These are phyloP conservation scores for Thamnophis sirtalis DNA, from an alignment of 2,113 vertebrate genomes.

Conservation along the genomic window DNA sequence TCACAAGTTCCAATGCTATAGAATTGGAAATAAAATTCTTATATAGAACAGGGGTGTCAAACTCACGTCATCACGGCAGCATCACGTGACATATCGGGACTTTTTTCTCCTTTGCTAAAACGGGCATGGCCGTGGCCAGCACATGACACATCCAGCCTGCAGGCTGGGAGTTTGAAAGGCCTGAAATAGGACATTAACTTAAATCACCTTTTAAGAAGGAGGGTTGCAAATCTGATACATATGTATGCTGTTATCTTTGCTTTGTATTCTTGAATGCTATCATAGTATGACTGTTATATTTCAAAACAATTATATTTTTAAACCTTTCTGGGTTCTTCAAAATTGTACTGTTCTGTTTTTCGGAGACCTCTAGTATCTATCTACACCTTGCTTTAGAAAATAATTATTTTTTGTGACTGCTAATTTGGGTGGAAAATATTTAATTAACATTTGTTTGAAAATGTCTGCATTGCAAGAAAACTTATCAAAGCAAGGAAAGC, in stretches of 20 bases:
- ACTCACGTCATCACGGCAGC: too few species aligned
- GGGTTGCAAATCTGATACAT: not conserved
- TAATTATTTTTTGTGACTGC: not conserved
- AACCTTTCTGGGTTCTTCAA: not conserved
- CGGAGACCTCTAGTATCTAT: not conserved
- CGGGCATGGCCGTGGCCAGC: too few species aligned
- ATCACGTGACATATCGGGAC: too few species aligned
- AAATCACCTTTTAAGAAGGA: not conserved
- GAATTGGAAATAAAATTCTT: not conserved
- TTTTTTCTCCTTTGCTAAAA: too few species aligned
- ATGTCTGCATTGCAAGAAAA: not conserved
- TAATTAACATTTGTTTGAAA: constrained; percentile 7
- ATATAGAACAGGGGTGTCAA: not conserved
- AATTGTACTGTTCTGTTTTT: not conserved
- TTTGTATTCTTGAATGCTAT: not conserved
- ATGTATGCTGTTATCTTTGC: not conserved
- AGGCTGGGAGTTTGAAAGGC: too few species aligned
- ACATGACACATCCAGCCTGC: too few species aligned
- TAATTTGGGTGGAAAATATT: constrained; percentile 1
- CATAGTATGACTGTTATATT: not conserved
- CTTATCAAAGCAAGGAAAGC: constrained; percentile 4
- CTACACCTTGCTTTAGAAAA: not conserved
- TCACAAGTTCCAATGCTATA: not conserved
- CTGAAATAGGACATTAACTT: not conserved
- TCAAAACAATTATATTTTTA: not conserved